A percentile compares a stretch with the other conserved stretches of the same genome.
Evolutionary conservation across 2,888 invertebrate species (phyloP).

Genomic region (Epirrhoe alternata): DNA sequence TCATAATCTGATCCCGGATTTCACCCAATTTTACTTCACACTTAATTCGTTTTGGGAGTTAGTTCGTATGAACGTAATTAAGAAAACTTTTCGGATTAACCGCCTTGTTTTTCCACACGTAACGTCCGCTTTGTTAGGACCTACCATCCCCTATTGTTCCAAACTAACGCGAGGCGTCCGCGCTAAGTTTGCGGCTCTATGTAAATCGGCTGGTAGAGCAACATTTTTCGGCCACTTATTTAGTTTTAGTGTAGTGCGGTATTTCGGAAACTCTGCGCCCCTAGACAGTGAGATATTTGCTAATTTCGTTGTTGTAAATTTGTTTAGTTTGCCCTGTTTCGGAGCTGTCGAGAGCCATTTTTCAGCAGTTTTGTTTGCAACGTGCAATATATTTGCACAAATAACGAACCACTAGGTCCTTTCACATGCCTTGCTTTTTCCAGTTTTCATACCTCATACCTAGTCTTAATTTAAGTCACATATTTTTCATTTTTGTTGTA

Average conservation of each 20-base stretch:
- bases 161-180: constrained; percentile 28
- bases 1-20: constrained; percentile 70
- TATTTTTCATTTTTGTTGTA: too few species aligned
- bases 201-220: constrained; percentile 56
- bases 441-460: too few species aligned
- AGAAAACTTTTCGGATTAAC: constrained; percentile 82
- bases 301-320: constrained; percentile 81
- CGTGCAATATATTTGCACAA: constrained; percentile 14
- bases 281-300: constrained; percentile 80
- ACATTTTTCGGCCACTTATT: constrained; percentile 80
- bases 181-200: constrained; percentile 48
- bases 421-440: too few species aligned
- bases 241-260: constrained; percentile 75
- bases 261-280: constrained; percentile 70
- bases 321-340: constrained; percentile 60
- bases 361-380: constrained; percentile 33
- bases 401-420: neutral
- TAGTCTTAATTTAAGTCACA: too few species aligned
- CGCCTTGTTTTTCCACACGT: constrained; percentile 75
- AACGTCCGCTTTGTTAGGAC: constrained; percentile 55
- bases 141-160: constrained; percentile 46
- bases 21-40: constrained; percentile 69
- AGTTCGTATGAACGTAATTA: constrained; percentile 80
- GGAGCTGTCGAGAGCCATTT: constrained; percentile 38
- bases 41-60: constrained; percentile 81